A percentile compares a stretch with the other conserved stretches of the same genome.
Conservation (phyloP, 2,113 vertebrate species). For the Polypterus bichir region DNA sequence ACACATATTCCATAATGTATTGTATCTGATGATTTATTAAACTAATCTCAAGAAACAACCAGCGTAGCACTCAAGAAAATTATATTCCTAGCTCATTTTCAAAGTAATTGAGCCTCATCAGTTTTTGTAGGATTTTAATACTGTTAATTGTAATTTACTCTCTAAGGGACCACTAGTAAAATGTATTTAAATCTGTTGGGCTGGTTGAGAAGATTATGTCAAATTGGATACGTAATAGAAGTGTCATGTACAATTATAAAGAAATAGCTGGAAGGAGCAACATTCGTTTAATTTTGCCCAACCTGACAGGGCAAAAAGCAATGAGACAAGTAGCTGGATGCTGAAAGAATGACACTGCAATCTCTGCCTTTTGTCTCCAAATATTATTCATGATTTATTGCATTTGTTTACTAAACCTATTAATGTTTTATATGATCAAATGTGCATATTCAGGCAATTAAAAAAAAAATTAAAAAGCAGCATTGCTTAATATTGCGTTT, state of each 20-base stretch:
- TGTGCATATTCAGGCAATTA: not conserved
- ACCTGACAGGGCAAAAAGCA: conserved; percentile 21
- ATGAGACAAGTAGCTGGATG: conserved; percentile 1
- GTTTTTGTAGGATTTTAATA: conserved; percentile 79
- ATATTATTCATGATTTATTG: not conserved
- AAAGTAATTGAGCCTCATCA: conserved; percentile 88
- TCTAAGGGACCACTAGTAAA: conserved; percentile 55
- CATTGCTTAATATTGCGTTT: too few relatives aligned
- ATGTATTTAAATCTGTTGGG: conserved; percentile 50
- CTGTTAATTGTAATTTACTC: conserved; percentile 77
- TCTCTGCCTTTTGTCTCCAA: not conserved
- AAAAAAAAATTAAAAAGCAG: too few relatives aligned
- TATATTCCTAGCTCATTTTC: conserved; percentile 59
- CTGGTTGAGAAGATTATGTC: conserved; percentile 42
- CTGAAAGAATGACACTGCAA: not conserved
- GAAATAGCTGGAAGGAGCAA: conserved; percentile 18
- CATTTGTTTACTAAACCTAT: not conserved
- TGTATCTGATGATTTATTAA: conserved; percentile 77
- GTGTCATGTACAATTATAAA: conserved; percentile 49
- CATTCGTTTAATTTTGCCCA: conserved; percentile 25
- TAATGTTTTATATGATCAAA: not conserved
- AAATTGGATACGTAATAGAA: conserved; percentile 45
- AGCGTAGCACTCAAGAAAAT: conserved; percentile 41
- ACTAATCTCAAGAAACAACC: conserved; percentile 59
- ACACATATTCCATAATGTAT: conserved; percentile 44